Evolutionary conservation across 2,113 vertebrate genomes (phyloP).

Genomic region (Perccottus glenii): DNA sequence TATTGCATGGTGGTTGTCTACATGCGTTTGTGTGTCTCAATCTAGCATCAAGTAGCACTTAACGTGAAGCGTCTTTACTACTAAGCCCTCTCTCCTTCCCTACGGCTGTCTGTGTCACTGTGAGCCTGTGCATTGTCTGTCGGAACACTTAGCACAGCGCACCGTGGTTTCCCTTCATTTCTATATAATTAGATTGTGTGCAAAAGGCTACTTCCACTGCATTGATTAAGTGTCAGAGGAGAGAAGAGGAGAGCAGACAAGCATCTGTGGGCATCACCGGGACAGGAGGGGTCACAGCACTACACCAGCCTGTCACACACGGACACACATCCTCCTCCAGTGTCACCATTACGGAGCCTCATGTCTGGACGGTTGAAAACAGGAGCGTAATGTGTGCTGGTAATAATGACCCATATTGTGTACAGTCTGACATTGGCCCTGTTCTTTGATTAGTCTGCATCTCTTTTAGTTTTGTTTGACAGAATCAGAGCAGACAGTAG

Average conservation of each 20-base stretch:
- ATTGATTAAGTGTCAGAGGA: conserved; percentile 90
- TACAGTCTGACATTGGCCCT: conserved; percentile 34
- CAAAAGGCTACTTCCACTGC: conserved; percentile 90
- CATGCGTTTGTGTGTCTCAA: conserved; percentile 57
- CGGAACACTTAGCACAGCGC: conserved; percentile 80
- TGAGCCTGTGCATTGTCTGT: conserved; percentile 15
- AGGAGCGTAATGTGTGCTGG: conserved; percentile 29
- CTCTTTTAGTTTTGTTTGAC: conserved; percentile 57
- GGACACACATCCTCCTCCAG: conserved; percentile 16
- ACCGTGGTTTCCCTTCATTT: conserved; percentile 88
- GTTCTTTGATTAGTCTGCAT: conserved; percentile 8
- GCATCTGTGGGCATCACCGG: conserved; percentile 66
- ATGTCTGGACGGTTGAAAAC: conserved; percentile 14
- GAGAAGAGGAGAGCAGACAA: conserved; percentile 80
- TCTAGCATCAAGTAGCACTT: conserved; percentile 80
- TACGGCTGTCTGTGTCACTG: conserved; percentile 9
- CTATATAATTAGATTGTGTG: conserved; percentile 96
- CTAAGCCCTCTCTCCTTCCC: conserved; percentile 15
- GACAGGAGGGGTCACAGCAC: conserved; percentile 35
- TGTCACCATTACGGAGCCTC: conserved; percentile 2
- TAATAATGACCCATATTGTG: conserved; percentile 44
- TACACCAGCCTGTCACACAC: conserved; percentile 67
- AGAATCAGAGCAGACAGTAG: conserved; percentile 76
- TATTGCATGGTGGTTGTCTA: conserved; percentile 5
- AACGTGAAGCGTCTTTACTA: conserved; percentile 61